Base-by-base conservation (phyloP, 1,140 invertebrate species). In the Homarus americanus region DNA sequence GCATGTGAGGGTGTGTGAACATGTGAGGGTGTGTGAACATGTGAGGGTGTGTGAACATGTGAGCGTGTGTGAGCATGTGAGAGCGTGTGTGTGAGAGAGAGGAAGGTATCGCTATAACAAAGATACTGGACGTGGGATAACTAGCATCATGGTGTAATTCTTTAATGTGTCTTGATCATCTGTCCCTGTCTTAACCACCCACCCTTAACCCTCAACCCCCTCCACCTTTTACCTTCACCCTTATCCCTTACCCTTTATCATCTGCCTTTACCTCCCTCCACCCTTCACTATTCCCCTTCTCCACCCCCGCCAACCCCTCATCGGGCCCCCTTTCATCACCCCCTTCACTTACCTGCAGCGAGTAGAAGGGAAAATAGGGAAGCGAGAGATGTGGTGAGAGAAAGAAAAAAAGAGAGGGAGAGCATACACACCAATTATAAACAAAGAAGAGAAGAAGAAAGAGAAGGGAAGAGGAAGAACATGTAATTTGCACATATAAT, bases 341-440 rank as follows among this genome's bases (percentile, higher is more conserved):
- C n/a, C n/a, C n/a, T n/a, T n/a, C n/a, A n/a, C n/a, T n/a, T n/a
- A n/a, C n/a, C n/a, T 2, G 34, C 28, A 75, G 34, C 40, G 75
- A 78, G 34, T 40, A 38, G 41, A 38, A 78, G 75, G 41, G 75
- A 78, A 38, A 78, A 38, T 40, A 38, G 41, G 75, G 49, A 41
- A 79, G 76, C 44, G 76, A 79, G 76, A 79, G 76, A 79, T 44
- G 58, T 44, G 58, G 78, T 58, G 78, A 80, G 78, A 80, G 78
- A 80, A 49, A 58, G 78, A 58, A n/a, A 58, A 49, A 58, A 49
- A 53, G 78, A 80, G 41, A 53, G 44, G 34, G 78, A 53, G 78
- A 82, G 78, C n/a, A n/a, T n/a, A n/a, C n/a, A n/a, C n/a, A n/a
- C n/a, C n/a, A n/a, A n/a, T n/a, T n/a, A n/a, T n/a, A n/a, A n/a